phyloP scores from a whole-genome alignment of 2,888 invertebrate species.

The Periphyllus acericola region DNA sequence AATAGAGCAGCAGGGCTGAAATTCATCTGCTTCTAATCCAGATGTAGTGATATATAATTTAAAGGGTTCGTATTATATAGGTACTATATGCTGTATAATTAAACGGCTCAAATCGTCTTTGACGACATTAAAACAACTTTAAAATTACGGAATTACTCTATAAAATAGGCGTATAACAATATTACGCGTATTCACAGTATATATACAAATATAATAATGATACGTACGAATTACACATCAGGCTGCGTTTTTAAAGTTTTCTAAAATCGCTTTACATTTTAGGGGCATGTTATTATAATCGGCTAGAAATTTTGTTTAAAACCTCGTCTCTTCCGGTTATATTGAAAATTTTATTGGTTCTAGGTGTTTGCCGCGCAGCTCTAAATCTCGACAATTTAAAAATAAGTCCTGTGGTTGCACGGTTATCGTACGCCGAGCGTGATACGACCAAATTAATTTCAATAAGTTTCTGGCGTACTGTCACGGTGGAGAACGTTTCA shows the following conservation, averaged over 20 bases:
- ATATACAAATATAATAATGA: too few relatives aligned
- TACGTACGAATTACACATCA: too few relatives aligned
- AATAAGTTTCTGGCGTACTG: neutral
- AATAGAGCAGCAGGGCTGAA: neutral
- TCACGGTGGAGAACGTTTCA: neutral
- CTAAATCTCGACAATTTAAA: neutral
- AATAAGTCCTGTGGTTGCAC: neutral
- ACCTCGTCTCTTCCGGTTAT: too few relatives aligned
- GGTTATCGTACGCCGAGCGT: neutral
- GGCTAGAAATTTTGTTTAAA: neutral
- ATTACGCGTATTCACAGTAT: too few relatives aligned
- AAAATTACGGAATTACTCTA: neutral
- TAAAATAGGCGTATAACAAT: conserved; percentile 5
- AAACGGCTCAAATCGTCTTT: neutral
- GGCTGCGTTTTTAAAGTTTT: too few relatives aligned
- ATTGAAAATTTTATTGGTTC: too few relatives aligned
- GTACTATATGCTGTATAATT: neutral
- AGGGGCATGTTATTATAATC: neutral
- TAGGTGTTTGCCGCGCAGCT: neutral
- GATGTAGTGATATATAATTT: conserved; percentile 23
- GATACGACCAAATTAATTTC: conserved; percentile 26
- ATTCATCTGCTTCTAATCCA: conserved; percentile 19
- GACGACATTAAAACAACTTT: neutral
- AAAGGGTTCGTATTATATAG: neutral
- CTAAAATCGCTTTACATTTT: neutral